Base-by-base conservation (phyloP, 2,888 invertebrate genomes). In the Erannis defoliaria region DNA sequence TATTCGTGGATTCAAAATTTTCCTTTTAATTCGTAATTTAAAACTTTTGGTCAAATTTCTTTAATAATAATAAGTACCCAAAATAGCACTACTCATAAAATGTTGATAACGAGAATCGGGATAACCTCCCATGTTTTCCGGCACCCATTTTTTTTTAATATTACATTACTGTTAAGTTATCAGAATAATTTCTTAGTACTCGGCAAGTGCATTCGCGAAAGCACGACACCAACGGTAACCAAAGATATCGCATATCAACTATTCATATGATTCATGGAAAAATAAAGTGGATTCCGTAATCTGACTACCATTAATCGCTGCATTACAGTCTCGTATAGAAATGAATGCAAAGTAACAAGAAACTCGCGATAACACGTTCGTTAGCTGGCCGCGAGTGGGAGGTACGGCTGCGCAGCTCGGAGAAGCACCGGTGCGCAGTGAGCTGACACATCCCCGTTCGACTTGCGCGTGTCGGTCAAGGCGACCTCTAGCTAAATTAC, bases 401-500 rank as follows among this genome's bases (percentile, higher is more conserved):
- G 90, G 89, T 73, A 84, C 80, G 85, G 83, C 86, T 88, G 90
- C 89, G 90, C 89, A 78, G 80, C 71, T 73, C 83, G 75, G 76
- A 81, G 81, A 78, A 85, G 76, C 78, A 80, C 82, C 84, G 84
- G 84, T 90, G 92, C 93, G 93, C 92, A 90, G 90, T 89, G 85
- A 87, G 88, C 88, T 88, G 88, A 89, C 87, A 89, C 86, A 88
- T 89, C 88, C 87, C 88, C 87, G 88, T 84, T 84, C 82, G 90
- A 90, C 90, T 89, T 92, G 93, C 92, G 93, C 92, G 89, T 85
- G 80, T 88, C 85, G 87, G 88, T 86, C 88, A 86, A 88, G 87
- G 89, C 91, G 91, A 91, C 90, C 89, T 91, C 90, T 90, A 78
- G 81, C 77, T 76, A 85, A 88, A 90, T 92, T 93, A 93, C 93